Evolutionary conservation across 2,113 vertebrate species (phyloP), one percentile per base, ranked within the genome.

Genomic region (Lepidothrix coronata): DNA sequence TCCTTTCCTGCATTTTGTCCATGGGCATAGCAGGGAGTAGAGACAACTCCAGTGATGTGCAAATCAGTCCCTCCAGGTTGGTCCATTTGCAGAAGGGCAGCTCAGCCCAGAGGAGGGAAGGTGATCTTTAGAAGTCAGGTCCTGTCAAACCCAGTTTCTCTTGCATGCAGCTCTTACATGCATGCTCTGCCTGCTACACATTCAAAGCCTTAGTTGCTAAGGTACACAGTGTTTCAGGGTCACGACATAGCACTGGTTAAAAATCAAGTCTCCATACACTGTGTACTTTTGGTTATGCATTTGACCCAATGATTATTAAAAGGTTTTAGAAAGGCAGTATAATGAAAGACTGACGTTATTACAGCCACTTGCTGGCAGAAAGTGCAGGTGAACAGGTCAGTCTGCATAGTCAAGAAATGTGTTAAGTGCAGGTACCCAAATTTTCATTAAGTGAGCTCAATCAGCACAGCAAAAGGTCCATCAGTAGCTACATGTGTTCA

Each of bases 51-150:
- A 77, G 33, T 8, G 21, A 8, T 5, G 13, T 77, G n/a, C 9
- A 2, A 5, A 39, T n/a, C 0, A 2, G n/a, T 49, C 28, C 8
- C n/a, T 58, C 22, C 2, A 23, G 28, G 24, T 2, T 76, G 68
- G 7, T 12, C 10, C 3, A 1, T 39, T 71, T 76, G 28, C 23
- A 62, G 21, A 73, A 74, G n/a, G 33, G 24, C 65, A 74, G 28
- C 25, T 75, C 1, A 2, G 21, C 13, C 46, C 18, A 21, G 27
- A 74, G 39, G 12, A 84, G 20, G 19, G 30, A 86, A 73, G 16
- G 19, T 57, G 44, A 33, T 62, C 6, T 91, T 80, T 48, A 59
- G 13, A 86, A 84, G 31, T 43, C 41, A 73, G 12, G 5, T 82
- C 86, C 59, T 51, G 25, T 57, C 28, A 75, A 65, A 44, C 4